A percentile compares a stretch with the other conserved stretches of the same genome.
Conservation (phyloP, 1,140 invertebrate species). For the Neodiprion lecontei region DNA sequence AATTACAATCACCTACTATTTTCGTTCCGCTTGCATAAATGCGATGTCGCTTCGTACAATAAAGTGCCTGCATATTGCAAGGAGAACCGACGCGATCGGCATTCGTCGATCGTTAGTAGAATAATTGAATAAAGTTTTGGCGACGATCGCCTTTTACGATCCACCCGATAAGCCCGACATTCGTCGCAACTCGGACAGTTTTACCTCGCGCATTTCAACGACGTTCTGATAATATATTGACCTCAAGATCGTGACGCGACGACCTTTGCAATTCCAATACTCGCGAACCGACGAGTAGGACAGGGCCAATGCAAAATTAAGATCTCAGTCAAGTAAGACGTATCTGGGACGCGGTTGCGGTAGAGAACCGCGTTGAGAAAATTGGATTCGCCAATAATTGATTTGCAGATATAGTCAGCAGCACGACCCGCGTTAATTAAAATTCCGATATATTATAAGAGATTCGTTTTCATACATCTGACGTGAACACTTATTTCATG, state of each 20-base stretch:
- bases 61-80: not conserved
- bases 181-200: not conserved
- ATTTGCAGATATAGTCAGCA: too few relatives aligned
- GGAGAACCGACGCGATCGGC: not conserved
- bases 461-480: too few relatives aligned
- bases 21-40: not conserved
- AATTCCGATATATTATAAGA: too few relatives aligned
- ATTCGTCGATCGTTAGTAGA: not conserved
- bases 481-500: too few relatives aligned
- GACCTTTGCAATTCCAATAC: not conserved
- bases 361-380: too few relatives aligned
- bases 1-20: not conserved
- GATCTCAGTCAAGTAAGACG: too few relatives aligned
- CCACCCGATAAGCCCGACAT: not conserved
- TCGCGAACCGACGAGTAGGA: not conserved
- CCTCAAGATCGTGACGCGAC: not conserved
- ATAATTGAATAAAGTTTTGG: not conserved
- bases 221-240: not conserved
- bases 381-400: too few relatives aligned
- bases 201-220: not conserved
- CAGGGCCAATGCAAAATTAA: not conserved
- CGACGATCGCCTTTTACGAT: not conserved
- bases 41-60: slow-evolving; percentile 1
- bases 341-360: too few relatives aligned
- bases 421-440: too few relatives aligned